A percentile compares a stretch with the other conserved stretches of the same genome.
These are phyloP conservation scores for Conomelus anceps DNA, from an alignment of 2,888 invertebrate species.

Conservation along the genomic window DNA sequence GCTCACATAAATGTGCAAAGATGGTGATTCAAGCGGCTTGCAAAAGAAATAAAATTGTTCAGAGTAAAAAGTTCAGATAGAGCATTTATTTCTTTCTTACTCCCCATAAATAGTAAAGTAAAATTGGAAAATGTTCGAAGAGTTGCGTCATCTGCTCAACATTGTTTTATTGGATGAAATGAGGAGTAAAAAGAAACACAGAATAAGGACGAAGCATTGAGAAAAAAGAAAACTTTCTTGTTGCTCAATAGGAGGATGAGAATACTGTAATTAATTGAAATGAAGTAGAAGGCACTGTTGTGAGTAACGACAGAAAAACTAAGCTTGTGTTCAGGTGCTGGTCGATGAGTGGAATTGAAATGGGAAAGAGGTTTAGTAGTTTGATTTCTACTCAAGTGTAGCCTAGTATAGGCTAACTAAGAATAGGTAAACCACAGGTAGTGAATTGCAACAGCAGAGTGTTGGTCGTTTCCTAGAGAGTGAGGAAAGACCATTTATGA, in stretches of 20 bases:
- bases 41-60: neutral
- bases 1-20: no score
- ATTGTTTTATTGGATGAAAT: neutral
- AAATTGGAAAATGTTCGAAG: neutral
- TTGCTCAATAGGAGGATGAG: neutral
- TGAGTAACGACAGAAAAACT: neutral
- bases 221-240: neutral
- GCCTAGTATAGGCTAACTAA: neutral
- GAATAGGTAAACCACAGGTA: neutral
- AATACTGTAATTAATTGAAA: neutral
- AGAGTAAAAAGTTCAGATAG: neutral
- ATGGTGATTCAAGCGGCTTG: neutral
- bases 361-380: neutral
- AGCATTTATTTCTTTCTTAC: neutral
- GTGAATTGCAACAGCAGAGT: neutral
- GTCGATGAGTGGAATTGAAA: neutral
- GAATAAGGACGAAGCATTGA: neutral
- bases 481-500: neutral
- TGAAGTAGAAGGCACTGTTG: neutral
- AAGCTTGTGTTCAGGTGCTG: neutral
- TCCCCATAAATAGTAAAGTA: no score
- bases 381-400: neutral
- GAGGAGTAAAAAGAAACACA: no score
- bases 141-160: neutral
- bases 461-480: neutral